Base-by-base conservation (phyloP, 1,140 invertebrate genomes). In the Zeugodacus cucurbitae region DNA sequence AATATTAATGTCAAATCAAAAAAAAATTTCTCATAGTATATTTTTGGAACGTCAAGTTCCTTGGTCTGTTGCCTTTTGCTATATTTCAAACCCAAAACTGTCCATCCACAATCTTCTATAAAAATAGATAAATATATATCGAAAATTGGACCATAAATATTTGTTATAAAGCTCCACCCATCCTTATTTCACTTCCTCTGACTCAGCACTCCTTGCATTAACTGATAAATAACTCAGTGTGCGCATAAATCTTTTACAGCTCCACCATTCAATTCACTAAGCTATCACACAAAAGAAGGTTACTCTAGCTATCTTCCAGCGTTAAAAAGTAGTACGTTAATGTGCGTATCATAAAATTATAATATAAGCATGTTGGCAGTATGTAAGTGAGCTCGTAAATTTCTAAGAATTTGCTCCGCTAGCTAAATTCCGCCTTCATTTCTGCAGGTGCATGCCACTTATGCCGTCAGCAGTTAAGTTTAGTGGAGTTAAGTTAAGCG, bases 161-260 rank as follows among this genome's bases (percentile, higher is more conserved):
- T 62, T 62, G 22, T 29, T 5, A 62, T 22, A 62, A 62, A 26
- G 26, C 26, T 41, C 5, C 11, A n/a, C 37, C 3, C 0, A 22
- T 4, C 26, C 11, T 3, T 48, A 14, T 41, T 4, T 8, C 48
- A 54, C 17, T 4, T 41, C 37, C 3, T 7, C 37, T 41, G 14
- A 1, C 44, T 29, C 26, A 1, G 8, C 2, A 14, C 41, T 48
- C 7, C n/a, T 54, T 29, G 41, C 74, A 82, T 48, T 48, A 17
- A 82, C 37, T 48, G n/a, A 82, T 82, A 82, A 54, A 82, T 48
- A 82, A 82, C 2, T 82, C 26, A 54, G 74, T 48, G 14, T 2
- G n/a, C 26, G 2, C 74, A 48, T 82, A 82, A 82, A 82, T 82
- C 74, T 29, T 82, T 44, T 82, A 82, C 44, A 48, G 74, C 74